Base-by-base conservation (phyloP, 2,888 invertebrate genomes). In the Craniophora ligustri region DNA sequence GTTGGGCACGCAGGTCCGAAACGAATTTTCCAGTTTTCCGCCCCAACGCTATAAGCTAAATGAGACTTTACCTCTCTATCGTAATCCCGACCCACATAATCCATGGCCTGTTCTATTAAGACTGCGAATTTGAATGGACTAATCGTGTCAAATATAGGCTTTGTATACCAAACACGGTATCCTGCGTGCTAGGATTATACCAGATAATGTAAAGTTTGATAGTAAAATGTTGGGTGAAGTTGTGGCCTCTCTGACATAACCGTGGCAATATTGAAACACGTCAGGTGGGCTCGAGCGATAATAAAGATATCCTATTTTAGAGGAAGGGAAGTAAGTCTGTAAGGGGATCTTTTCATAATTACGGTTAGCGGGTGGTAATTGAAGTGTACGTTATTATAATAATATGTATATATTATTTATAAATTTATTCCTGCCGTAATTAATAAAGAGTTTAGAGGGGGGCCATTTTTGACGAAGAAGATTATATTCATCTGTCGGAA, bases 1-100 rank as follows among this genome's bases (percentile, higher is more conserved):
- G 59, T 60, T 26, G 62, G 53, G 45, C 47, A 57, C 54, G 57
- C 49, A 61, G 57, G 66, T 67, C 69, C 64, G 66, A 69, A 63
- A 57, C 67, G 64, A 79, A 80, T 81, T 81, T 79, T 77, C 75
- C 76, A 78, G 73, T 77, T 82, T 84, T 81, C 79, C 77, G 75
- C 72, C 54, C 58, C 67, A 76, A 44, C 55, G 80, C 75, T 67
- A 68, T 84, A 83, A 87, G 85, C 87, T 76, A 81, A 86, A 86
- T 84, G 84, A 83, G 83, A 75, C 67, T 68, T 45, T 48, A 44
- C 69, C 63, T 65, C 55, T 44, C 30, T 61, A 59, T 58, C 58
- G 58, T 65, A 67, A 70, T 64, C 65, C 64, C 41, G 39, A 47
- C 71, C 67, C 64, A 64, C 49, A 68, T 78, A 81, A 81, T 76